A percentile compares a stretch with the other conserved stretches of the same genome.
These are phyloP conservation scores for Cuniculus paca DNA, from an alignment of 2,797 vertebrate genomes.

Conservation along the genomic window DNA sequence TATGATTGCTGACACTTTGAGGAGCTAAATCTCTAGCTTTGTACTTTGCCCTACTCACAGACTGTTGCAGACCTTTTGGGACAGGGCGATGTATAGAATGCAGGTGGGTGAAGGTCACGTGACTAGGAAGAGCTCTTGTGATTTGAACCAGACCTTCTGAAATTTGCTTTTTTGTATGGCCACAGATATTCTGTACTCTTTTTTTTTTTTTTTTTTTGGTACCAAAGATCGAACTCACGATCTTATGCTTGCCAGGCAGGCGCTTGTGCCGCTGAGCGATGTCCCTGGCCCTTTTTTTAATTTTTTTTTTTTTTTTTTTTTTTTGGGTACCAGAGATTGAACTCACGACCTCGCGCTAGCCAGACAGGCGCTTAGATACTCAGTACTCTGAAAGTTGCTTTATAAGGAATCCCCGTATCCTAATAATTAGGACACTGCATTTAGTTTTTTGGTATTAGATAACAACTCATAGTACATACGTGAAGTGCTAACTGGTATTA, in stretches of 20 bases:
- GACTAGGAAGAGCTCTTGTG: background rate
- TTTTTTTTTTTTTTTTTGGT: no score
- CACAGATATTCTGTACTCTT: background rate
- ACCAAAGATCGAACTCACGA: no score
- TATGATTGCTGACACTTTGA: background rate
- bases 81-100: background rate
- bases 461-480: background rate
- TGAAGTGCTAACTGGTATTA: background rate
- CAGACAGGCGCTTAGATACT: background rate
- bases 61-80: background rate
- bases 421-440: background rate
- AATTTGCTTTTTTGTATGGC: background rate
- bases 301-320: no score
- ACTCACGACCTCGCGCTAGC: no score
- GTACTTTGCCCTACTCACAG: background rate
- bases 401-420: background rate
- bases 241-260: no score
- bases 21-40: background rate
- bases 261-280: no score
- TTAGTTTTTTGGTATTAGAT: slow-evolving; percentile 15
- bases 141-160: slow-evolving; percentile 42
- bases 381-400: background rate
- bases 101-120: background rate
- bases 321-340: no score
- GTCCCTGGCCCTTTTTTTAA: no score